Evolutionary conservation across 2,797 vertebrate species (phyloP).

Genomic region (Craterocephalus amniculus): DNA sequence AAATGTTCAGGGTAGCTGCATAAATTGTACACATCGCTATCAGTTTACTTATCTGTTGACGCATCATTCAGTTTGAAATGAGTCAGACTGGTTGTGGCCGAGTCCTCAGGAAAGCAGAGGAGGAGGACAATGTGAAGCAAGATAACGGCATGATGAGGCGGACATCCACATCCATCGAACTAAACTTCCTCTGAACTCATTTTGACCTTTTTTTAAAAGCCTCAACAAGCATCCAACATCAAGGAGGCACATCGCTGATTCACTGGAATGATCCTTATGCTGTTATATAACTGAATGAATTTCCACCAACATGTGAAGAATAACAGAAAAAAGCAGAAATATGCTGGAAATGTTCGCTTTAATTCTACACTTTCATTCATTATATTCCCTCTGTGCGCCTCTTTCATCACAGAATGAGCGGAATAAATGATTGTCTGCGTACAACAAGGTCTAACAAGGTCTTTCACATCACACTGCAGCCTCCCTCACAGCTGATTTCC

Average conservation of each 20-base stretch:
- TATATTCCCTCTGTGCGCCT: slow-evolving; percentile 3
- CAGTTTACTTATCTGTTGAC: not conserved
- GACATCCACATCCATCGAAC: not conserved
- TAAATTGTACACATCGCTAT: not conserved
- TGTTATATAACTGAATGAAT: not conserved
- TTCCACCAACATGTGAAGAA: slow-evolving; percentile 1
- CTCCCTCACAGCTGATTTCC: not conserved
- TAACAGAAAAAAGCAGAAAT: not conserved
- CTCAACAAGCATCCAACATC: not conserved
- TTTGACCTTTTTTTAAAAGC: not conserved
- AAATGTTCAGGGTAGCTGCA: not conserved
- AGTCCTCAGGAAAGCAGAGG: not conserved
- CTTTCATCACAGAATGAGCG: not conserved
- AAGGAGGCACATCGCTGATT: not conserved
- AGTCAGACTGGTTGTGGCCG: not conserved
- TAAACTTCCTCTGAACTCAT: not conserved
- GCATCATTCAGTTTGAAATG: slow-evolving; percentile 2
- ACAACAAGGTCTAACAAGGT: not conserved
- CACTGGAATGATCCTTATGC: not conserved
- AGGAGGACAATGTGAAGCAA: not conserved
- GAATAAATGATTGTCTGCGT: slow-evolving; percentile 4
- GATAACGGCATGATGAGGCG: not conserved
- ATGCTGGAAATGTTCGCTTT: not conserved
- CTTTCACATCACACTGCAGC: slow-evolving; percentile 3
- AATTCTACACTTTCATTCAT: not conserved